These are phyloP conservation scores for Caenorhabditis latens DNA, from an alignment of 1,140 invertebrate species.

Conservation along the genomic window DNA sequence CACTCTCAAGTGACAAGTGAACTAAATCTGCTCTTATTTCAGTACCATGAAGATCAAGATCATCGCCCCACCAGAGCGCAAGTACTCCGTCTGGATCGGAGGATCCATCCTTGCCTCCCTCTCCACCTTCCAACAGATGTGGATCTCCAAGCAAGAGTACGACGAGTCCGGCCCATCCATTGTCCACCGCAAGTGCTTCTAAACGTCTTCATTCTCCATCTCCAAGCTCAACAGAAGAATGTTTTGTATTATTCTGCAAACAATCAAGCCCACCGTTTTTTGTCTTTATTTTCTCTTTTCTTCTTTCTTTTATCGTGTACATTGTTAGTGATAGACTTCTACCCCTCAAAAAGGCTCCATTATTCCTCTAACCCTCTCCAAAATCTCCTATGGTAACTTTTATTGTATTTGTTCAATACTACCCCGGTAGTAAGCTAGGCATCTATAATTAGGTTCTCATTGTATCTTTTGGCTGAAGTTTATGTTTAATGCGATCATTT, in stretches of 20 bases:
- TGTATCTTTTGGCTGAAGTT: constrained; percentile 38
- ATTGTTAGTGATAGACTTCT: constrained; percentile 50
- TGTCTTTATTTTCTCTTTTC: constrained; percentile 23
- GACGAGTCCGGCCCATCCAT: constrained; percentile 87
- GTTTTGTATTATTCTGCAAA: constrained; percentile 25
- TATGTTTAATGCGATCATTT: constrained; percentile 19
- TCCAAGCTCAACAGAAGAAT: constrained; percentile 16
- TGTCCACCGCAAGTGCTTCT: constrained; percentile 77
- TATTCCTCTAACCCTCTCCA: not conserved
- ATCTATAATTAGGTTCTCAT: constrained; percentile 49
- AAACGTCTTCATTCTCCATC: constrained; percentile 61
- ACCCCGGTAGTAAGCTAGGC: constrained; percentile 48
- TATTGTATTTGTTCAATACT: constrained; percentile 53
- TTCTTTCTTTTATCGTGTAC: constrained; percentile 23
- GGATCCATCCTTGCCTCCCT: constrained; percentile 81
- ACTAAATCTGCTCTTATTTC: constrained; percentile 62
- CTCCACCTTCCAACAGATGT: constrained; percentile 82
- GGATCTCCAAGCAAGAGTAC: constrained; percentile 84
- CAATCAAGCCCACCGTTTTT: constrained; percentile 4
- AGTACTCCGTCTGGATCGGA: constrained; percentile 81
- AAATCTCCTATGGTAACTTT: constrained; percentile 20
- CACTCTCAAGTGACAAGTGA: too few species aligned
- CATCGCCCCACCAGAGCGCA: constrained; percentile 81
- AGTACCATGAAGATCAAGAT: constrained; percentile 82
- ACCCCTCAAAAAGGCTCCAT: constrained; percentile 8